Percentiles rank a stretch among this genome's conserved stretches.
Conservation (phyloP, 2,888 invertebrate genomes). For the Hirtodrosophila histrioides region DNA sequence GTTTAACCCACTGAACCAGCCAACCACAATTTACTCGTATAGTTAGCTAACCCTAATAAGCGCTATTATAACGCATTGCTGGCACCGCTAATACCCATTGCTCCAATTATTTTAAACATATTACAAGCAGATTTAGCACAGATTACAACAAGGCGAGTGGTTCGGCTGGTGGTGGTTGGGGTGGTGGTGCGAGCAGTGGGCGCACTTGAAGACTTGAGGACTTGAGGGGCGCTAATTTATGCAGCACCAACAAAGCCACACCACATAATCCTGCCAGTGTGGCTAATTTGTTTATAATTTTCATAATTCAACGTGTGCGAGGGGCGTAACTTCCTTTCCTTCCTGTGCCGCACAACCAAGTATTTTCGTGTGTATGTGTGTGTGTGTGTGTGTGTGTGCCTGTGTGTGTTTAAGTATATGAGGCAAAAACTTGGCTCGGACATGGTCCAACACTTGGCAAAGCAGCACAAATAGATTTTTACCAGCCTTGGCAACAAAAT, state of each 20-base stretch:
- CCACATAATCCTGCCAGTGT: conserved; percentile 64
- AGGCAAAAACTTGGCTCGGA: conserved; percentile 16
- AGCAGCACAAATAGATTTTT: background rate
- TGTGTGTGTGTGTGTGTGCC: conserved; percentile 8
- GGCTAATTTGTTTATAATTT: conserved; percentile 76
- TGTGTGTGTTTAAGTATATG: background rate
- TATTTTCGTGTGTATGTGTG: conserved; percentile 14
- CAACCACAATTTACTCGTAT: conserved; percentile 11
- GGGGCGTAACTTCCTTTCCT: conserved; percentile 49
- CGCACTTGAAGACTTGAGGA: conserved; percentile 36
- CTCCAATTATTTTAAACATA: conserved; percentile 74
- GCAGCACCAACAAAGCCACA: conserved; percentile 62
- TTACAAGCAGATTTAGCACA: conserved; percentile 71
- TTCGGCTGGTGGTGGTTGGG: conserved; percentile 1
- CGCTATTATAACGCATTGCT: conserved; percentile 58
- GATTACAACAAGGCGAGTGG: conserved; percentile 54
- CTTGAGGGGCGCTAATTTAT: conserved; percentile 64
- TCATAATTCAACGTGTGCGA: conserved; percentile 67
- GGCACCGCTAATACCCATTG: conserved; percentile 63
- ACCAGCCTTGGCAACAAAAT: no score
- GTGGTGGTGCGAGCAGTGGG: conserved; percentile 34
- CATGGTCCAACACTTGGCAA: conserved; percentile 39
- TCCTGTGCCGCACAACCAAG: conserved; percentile 32
- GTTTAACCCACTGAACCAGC: conserved; percentile 17
- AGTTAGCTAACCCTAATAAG: conserved; percentile 47